A percentile compares a stretch with the other conserved stretches of the same genome.
These are phyloP conservation scores for Epinotia ramella DNA, from an alignment of 2,888 invertebrate species.

Conservation along the genomic window DNA sequence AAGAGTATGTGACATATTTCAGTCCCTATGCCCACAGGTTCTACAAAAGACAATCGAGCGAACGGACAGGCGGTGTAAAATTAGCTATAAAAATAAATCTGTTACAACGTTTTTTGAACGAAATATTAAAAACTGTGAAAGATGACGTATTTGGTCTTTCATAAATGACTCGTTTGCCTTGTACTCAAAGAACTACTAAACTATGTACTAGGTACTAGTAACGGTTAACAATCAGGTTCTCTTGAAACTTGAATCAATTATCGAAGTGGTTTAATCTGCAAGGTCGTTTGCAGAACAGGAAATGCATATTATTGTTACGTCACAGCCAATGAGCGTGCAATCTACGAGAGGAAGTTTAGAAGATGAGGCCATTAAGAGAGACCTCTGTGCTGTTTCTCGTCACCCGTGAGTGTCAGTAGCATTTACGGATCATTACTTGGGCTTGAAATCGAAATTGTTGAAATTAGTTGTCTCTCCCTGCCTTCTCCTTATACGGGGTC, in stretches of 20 bases:
- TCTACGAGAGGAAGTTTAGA: constrained; percentile 6
- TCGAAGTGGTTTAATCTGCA: constrained; percentile 21
- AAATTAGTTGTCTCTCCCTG: no score
- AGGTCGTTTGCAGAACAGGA: constrained; percentile 34
- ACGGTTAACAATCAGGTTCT: constrained; percentile 24
- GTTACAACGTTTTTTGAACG: no score
- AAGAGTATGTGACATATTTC: no score
- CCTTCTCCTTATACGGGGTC: no score
- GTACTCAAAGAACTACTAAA: neutral
- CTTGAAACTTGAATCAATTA: constrained; percentile 14
- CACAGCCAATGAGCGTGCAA: neutral
- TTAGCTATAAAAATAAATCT: no score
- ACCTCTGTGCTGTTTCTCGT: neutral
- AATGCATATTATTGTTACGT: constrained; percentile 28
- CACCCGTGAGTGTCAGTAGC: neutral
- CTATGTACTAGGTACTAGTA: neutral
- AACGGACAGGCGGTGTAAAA: no score
- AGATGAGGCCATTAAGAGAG: constrained; percentile 8
- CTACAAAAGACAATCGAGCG: no score
- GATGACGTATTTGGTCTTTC: neutral
- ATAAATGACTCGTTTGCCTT: neutral
- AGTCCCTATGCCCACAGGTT: no score
- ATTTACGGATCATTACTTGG: neutral
- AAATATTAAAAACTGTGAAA: no score
- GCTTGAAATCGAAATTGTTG: neutral